Percentiles rank a stretch among this genome's conserved stretches.
Evolutionary conservation across 2,113 vertebrate genomes (phyloP).

Genomic region (Leptocoma aspasia): DNA sequence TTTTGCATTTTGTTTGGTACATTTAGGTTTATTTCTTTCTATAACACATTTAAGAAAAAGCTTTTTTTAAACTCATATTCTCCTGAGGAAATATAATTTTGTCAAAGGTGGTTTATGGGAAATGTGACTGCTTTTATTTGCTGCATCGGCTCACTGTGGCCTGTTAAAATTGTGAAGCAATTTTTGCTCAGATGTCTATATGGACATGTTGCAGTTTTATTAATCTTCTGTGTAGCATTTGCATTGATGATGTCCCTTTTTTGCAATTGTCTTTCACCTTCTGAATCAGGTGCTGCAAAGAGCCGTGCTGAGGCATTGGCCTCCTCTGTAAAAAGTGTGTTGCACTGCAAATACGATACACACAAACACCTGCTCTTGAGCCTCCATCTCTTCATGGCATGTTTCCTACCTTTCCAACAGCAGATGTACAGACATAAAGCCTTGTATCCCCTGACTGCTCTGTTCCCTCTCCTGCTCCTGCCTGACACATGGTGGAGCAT

Average conservation of each 20-base stretch:
- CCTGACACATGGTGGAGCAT: accelerated
- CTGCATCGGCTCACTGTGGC: not conserved
- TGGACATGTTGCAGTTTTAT: not conserved
- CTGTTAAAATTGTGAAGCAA: not conserved
- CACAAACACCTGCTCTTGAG: not conserved
- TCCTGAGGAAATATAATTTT: not conserved
- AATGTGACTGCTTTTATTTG: not conserved
- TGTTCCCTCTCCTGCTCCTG: not conserved
- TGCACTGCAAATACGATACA: not conserved
- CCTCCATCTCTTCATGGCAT: accelerated
- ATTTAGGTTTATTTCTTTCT: not conserved
- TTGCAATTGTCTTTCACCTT: not conserved
- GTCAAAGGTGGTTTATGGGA: not conserved
- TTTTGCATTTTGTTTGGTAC: not conserved
- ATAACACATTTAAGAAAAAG: not conserved
- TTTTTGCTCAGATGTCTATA: not conserved
- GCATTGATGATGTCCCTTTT: not conserved
- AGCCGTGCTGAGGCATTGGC: not conserved
- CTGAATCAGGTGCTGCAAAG: not conserved
- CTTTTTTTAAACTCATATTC: not conserved
- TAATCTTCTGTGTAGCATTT: not conserved
- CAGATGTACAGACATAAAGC: not conserved
- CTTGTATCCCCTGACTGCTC: not conserved
- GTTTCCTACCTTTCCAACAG: not conserved
- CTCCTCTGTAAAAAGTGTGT: not conserved